Conservation (phyloP, 2,888 invertebrate genomes). For the Euspilapteryx auroguttella region DNA sequence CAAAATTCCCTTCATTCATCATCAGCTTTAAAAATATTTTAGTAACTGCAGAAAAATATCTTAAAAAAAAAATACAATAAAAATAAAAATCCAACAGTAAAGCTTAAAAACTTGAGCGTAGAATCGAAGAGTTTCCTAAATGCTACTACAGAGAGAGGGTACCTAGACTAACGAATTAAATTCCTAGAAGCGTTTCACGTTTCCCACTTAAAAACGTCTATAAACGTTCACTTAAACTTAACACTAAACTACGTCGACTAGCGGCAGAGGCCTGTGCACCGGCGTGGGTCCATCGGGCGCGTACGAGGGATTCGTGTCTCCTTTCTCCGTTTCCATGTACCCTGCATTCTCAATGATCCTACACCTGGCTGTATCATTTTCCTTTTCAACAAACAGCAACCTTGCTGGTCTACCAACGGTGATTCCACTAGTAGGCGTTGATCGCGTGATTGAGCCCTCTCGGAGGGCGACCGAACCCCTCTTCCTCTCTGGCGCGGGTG, state of each 20-base stretch:
- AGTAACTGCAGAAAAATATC: no score
- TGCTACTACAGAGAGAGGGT: slow-evolving; percentile 33
- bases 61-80: slow-evolving; percentile 45
- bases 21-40: neutral
- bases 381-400: slow-evolving; percentile 35
- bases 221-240: slow-evolving; percentile 12
- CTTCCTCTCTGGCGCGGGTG: slow-evolving; percentile 58
- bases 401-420: slow-evolving; percentile 45
- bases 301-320: slow-evolving; percentile 46
- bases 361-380: slow-evolving; percentile 34
- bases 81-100: no score
- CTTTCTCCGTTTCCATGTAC: slow-evolving; percentile 39
- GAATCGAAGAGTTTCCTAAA: slow-evolving; percentile 46
- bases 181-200: slow-evolving; percentile 56
- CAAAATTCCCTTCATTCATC: no score
- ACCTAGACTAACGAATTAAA: slow-evolving; percentile 42
- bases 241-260: slow-evolving; percentile 33
- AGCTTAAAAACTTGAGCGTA: slow-evolving; percentile 57
- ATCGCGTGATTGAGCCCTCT: slow-evolving; percentile 40
- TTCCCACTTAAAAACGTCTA: slow-evolving; percentile 45
- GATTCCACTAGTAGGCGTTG: slow-evolving; percentile 30
- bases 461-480: slow-evolving; percentile 48
- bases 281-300: slow-evolving; percentile 48
- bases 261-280: slow-evolving; percentile 25
- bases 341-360: slow-evolving; percentile 55